Conservation (phyloP, 2,797 vertebrate genomes). For the Rhinophrynus dorsalis region DNA sequence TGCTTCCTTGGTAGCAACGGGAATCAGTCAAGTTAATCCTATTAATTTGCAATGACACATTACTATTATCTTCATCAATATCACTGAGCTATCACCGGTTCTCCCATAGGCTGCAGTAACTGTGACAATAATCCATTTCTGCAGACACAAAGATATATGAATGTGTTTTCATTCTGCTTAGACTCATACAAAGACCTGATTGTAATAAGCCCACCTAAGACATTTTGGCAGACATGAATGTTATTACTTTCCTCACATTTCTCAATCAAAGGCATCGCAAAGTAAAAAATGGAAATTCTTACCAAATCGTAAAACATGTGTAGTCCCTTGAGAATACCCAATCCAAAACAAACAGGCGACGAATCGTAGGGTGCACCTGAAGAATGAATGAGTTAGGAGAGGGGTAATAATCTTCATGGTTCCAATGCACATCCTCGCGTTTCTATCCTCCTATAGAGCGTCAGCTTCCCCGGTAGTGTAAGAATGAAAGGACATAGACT, state of each 20-base stretch:
- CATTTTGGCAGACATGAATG: slow-evolving; percentile 48
- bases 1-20: no score
- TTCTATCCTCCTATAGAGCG: slow-evolving; percentile 66
- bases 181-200: slow-evolving; percentile 24
- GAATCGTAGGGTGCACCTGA: slow-evolving; percentile 81
- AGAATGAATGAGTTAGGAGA: slow-evolving; percentile 81
- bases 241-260: background rate
- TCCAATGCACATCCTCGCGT: slow-evolving; percentile 72
- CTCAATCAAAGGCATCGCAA: slow-evolving; percentile 36
- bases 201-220: slow-evolving; percentile 1
- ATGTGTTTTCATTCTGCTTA: slow-evolving; percentile 1
- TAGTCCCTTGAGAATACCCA: slow-evolving; percentile 93
- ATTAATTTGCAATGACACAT: slow-evolving; percentile 38
- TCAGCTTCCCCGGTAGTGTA: slow-evolving; percentile 77
- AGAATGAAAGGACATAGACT: slow-evolving; percentile 74
- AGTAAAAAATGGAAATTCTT: slow-evolving; percentile 68
- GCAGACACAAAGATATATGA: slow-evolving; percentile 40
- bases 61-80: slow-evolving; percentile 39
- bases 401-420: slow-evolving; percentile 89
- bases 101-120: slow-evolving; percentile 49
- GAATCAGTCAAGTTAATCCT: background rate
- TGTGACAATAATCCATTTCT: slow-evolving; percentile 52
- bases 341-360: slow-evolving; percentile 87
- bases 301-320: slow-evolving; percentile 97
- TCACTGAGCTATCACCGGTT: slow-evolving; percentile 51